Percentiles rank a stretch among this genome's conserved stretches.
These are phyloP conservation scores for Carassius gibelio DNA, from an alignment of 2,113 vertebrate species.

Conservation along the genomic window DNA sequence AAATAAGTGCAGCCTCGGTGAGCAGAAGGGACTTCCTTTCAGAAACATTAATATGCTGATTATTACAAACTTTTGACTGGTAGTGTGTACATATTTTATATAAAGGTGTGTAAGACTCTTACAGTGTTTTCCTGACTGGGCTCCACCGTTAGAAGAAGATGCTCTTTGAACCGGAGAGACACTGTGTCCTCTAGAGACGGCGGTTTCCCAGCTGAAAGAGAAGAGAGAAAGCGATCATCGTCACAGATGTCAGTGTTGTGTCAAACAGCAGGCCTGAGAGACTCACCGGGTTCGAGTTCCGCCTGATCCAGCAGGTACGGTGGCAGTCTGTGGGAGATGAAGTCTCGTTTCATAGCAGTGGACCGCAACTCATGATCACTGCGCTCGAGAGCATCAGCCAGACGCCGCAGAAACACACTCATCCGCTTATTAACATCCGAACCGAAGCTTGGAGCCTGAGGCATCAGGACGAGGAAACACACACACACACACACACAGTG, in stretches of 20 bases:
- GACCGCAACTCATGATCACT: conserved; percentile 67
- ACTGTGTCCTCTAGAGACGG: conserved; percentile 81
- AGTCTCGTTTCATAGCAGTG: conserved; percentile 87
- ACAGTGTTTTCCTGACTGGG: conserved; percentile 76
- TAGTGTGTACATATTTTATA: not conserved
- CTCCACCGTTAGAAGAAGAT: conserved; percentile 79
- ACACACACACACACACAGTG: not conserved
- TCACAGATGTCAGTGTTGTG: not conserved
- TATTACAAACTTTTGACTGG: too few species aligned
- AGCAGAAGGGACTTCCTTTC: too few species aligned
- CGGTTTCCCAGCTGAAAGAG: conserved; percentile 73
- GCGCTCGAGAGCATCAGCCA: conserved; percentile 79
- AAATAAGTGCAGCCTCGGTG: too few species aligned
- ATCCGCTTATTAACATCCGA: conserved; percentile 60
- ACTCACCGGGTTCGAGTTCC: conserved; percentile 71
- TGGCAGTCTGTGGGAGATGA: conserved; percentile 81
- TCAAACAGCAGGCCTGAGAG: not conserved
- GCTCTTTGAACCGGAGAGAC: conserved; percentile 78
- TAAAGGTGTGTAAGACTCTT: conserved; percentile 55
- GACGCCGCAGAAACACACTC: conserved; percentile 74
- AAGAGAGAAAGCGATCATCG: not conserved
- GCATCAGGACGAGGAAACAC: not conserved
- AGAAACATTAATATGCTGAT: too few species aligned
- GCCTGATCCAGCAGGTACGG: conserved; percentile 67
- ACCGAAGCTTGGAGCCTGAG: conserved; percentile 43